A percentile compares a stretch with the other conserved stretches of the same genome.
These are phyloP conservation scores for Gallinago solitaria DNA, from an alignment of 2,797 vertebrate genomes.

Conservation along the genomic window DNA sequence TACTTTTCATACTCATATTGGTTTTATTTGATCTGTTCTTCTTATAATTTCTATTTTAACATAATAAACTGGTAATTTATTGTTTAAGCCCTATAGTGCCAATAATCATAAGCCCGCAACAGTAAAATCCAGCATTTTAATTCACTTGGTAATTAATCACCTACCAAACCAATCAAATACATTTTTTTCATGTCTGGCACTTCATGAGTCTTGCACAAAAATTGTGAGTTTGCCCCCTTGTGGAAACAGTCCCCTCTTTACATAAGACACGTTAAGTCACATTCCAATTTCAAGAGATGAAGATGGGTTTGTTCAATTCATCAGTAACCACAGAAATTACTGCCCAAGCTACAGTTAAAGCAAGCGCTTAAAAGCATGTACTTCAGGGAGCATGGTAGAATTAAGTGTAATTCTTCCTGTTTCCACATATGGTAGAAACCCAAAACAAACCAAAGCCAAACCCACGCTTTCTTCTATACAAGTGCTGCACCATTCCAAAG, in stretches of 20 bases:
- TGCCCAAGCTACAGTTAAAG: background rate
- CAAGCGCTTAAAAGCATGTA: background rate
- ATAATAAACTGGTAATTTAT: background rate
- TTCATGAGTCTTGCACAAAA: background rate
- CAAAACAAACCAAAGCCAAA: fast-evolving
- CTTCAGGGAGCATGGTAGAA: background rate
- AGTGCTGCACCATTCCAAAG: background rate
- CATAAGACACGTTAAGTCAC: background rate
- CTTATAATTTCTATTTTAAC: background rate
- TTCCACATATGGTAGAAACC: background rate
- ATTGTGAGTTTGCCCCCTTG: conserved; percentile 6
- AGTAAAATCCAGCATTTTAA: background rate
- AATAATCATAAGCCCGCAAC: background rate
- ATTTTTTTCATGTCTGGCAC: background rate
- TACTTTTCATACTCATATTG: background rate
- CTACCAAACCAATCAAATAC: background rate
- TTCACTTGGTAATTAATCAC: background rate
- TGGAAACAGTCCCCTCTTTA: background rate
- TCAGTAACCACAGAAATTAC: background rate
- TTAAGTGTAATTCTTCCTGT: background rate
- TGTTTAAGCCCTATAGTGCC: background rate
- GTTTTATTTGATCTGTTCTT: background rate
- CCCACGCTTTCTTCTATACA: fast-evolving
- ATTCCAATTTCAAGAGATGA: background rate
- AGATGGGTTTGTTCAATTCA: background rate